Conservation (phyloP, 1,140 invertebrate species). For the Anastatus disparis region DNA sequence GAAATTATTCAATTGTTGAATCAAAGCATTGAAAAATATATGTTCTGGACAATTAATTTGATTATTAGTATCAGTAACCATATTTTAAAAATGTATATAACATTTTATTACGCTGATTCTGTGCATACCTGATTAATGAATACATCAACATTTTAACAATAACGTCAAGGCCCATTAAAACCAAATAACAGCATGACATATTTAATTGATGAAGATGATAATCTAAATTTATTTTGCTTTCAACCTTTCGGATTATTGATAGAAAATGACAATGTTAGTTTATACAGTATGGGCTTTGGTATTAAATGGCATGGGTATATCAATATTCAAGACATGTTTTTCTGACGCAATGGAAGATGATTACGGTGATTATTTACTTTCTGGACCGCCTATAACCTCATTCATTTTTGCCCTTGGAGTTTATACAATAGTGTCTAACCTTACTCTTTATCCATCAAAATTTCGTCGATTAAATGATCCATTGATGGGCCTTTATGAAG, state of each 20-base stretch:
- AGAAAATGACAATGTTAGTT: slow-evolving; percentile 51
- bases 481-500: slow-evolving; percentile 53
- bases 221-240: background rate
- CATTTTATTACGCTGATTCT: no score
- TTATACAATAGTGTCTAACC: slow-evolving; percentile 49
- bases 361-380: slow-evolving; percentile 42
- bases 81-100: no score
- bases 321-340: slow-evolving; percentile 53
- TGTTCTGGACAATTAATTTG: no score
- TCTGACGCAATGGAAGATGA: slow-evolving; percentile 49
- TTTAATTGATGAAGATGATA: background rate
- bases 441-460: slow-evolving; percentile 47
- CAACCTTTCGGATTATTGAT: background rate
- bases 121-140: no score
- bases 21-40: no score
- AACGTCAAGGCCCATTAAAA: no score
- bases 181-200: no score
- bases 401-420: slow-evolving; percentile 50
- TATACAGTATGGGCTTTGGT: slow-evolving; percentile 54
- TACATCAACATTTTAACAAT: no score
- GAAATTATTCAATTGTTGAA: no score
- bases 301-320: slow-evolving; percentile 45
- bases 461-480: slow-evolving; percentile 44
- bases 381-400: slow-evolving; percentile 46
- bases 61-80: no score